phyloP scores from a whole-genome alignment of 1,140 invertebrate species.

The Bombus breviceps region DNA sequence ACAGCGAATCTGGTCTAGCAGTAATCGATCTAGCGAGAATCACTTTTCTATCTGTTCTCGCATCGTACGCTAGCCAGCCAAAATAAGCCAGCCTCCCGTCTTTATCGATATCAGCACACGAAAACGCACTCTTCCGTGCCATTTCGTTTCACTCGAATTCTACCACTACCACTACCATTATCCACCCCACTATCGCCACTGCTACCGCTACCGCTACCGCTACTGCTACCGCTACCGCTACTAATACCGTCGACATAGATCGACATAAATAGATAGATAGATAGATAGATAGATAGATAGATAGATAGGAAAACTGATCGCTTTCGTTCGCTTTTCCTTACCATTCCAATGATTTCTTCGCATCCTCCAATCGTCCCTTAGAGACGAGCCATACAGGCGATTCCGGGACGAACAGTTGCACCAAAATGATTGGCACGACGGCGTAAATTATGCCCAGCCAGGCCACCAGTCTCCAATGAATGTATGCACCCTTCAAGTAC shows the following conservation, averaged over 20 bases:
- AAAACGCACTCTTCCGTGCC: background rate
- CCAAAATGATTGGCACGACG: conserved; percentile 83
- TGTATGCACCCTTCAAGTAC: conserved; percentile 84
- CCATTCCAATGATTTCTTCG: conserved; percentile 83
- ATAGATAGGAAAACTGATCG: too few species aligned
- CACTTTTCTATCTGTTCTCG: background rate
- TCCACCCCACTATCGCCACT: too few species aligned
- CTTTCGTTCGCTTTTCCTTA: conserved; percentile 22
- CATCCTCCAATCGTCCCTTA: conserved; percentile 83
- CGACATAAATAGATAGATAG: too few species aligned
- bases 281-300: too few species aligned
- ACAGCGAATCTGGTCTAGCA: too few species aligned
- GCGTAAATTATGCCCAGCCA: conserved; percentile 84
- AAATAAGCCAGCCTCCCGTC: background rate
- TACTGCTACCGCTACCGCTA: rapidly evolving
- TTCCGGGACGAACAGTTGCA: conserved; percentile 86
- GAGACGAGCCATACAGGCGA: conserved; percentile 86
- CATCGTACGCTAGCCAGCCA: background rate
- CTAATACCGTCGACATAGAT: too few species aligned
- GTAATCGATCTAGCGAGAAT: background rate
- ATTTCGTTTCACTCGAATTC: background rate
- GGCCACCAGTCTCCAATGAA: conserved; percentile 85
- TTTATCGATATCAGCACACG: background rate
- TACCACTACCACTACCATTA: too few species aligned
- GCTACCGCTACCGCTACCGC: too few species aligned